These are phyloP conservation scores for Stegana nigrithorax DNA, from an alignment of 2,888 invertebrate species.

Conservation along the genomic window DNA sequence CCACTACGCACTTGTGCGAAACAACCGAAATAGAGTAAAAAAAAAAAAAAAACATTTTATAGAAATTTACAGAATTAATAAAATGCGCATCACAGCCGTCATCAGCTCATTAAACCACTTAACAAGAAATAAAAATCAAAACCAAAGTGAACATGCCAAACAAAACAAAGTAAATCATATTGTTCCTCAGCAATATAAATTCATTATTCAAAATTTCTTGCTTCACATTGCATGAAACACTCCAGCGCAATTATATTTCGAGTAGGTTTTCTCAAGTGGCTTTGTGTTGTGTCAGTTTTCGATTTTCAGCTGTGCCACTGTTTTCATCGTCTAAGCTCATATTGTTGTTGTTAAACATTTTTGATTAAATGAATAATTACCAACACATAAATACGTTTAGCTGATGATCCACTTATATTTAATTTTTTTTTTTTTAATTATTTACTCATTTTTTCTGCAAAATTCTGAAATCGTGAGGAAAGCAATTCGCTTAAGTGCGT, in stretches of 20 bases:
- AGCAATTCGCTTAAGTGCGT: background rate
- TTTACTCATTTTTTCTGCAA: too few relatives aligned
- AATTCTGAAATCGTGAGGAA: background rate
- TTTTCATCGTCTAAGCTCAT: background rate
- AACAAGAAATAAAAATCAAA: background rate
- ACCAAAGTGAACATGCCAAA: background rate
- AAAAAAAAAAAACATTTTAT: constrained; percentile 3
- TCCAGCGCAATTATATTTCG: constrained; percentile 42
- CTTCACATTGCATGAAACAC: constrained; percentile 21
- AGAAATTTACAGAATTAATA: too few relatives aligned
- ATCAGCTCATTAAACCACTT: constrained; percentile 14
- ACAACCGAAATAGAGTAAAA: background rate
- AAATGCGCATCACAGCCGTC: constrained; percentile 43
- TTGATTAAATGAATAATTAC: background rate
- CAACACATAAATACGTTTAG: constrained; percentile 3
- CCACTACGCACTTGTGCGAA: background rate
- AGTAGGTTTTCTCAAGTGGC: constrained; percentile 47
- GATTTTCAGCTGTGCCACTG: background rate
- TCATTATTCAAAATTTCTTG: background rate
- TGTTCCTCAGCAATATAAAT: too few relatives aligned
- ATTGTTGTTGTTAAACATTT: background rate
- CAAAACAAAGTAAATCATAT: background rate
- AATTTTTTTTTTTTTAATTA: background rate
- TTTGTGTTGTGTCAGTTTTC: constrained; percentile 8
- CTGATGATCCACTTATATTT: background rate